Conservation (phyloP, 2,797 vertebrate genomes). For the Leptodactylus fallax region DNA sequence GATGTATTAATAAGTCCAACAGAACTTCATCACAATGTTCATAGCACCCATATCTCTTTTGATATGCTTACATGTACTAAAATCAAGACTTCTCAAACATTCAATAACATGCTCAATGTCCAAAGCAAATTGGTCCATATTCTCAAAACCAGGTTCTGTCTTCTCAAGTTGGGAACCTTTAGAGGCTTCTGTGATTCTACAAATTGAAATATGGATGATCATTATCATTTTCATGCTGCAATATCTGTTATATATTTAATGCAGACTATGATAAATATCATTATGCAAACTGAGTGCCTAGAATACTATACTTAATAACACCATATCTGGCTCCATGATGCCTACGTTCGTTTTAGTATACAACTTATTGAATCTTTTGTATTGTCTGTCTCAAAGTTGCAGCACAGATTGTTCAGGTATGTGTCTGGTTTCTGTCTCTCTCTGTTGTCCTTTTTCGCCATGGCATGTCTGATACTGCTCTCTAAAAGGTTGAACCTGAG, state of each 20-base stretch:
- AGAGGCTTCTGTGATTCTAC: constrained; percentile 80
- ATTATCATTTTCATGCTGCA: background rate
- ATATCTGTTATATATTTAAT: background rate
- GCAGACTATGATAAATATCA: background rate
- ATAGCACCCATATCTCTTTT: too few species aligned
- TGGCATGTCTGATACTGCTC: background rate
- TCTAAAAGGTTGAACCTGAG: background rate
- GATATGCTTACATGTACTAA: constrained; percentile 75
- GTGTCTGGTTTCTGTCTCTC: background rate
- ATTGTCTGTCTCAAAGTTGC: background rate
- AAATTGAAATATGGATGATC: background rate
- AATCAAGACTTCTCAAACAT: constrained; percentile 83
- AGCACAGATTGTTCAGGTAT: background rate
- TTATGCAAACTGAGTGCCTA: background rate
- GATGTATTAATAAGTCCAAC: background rate
- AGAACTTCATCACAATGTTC: too few species aligned
- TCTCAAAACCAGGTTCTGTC: constrained; percentile 90
- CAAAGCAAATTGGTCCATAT: constrained; percentile 92
- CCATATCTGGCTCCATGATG: background rate
- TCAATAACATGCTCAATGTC: constrained; percentile 82
- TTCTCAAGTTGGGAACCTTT: constrained; percentile 77
- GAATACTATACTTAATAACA: background rate
- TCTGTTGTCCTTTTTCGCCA: background rate
- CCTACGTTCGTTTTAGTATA: background rate
- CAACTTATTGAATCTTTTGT: background rate